Conservation (phyloP, 2,797 vertebrate species). For the Microchirus variegatus region DNA sequence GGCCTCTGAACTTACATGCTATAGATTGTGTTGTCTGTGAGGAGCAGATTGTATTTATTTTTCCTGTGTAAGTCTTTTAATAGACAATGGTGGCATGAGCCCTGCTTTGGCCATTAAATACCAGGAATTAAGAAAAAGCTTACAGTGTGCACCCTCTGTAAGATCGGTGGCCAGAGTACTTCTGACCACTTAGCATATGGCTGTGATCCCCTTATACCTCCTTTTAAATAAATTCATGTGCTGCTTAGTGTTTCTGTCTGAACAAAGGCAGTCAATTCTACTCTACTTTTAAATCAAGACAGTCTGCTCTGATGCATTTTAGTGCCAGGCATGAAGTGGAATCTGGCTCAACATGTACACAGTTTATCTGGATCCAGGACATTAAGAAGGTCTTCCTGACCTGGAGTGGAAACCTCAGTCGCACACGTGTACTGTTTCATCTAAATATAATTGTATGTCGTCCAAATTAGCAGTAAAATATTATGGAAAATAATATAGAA, state of each 20-base stretch:
- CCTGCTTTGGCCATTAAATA: conserved; percentile 34
- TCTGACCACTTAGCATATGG: conserved; percentile 36
- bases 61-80: conserved; percentile 23
- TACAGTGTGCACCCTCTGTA: no score
- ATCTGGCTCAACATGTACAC: conserved; percentile 1
- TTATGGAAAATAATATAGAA: conserved; percentile 6
- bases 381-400: conserved; percentile 12
- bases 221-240: conserved; percentile 42
- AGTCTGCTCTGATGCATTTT: conserved; percentile 17
- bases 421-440: conserved; percentile 13
- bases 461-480: neutral
- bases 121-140: conserved; percentile 42
- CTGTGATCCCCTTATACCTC: conserved; percentile 31
- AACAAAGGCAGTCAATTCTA: neutral
- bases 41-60: conserved; percentile 5
- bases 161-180: no score
- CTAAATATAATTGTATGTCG: neutral
- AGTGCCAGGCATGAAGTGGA: conserved; percentile 16
- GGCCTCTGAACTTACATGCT: neutral
- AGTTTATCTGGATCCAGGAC: conserved; percentile 18
- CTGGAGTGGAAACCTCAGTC: conserved; percentile 3
- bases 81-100: conserved; percentile 11
- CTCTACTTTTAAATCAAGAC: neutral
- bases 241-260: no score
- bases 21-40: conserved; percentile 6